These are phyloP conservation scores for Corythornis madagascariensis DNA, from an alignment of 2,113 vertebrate species.

Conservation along the genomic window DNA sequence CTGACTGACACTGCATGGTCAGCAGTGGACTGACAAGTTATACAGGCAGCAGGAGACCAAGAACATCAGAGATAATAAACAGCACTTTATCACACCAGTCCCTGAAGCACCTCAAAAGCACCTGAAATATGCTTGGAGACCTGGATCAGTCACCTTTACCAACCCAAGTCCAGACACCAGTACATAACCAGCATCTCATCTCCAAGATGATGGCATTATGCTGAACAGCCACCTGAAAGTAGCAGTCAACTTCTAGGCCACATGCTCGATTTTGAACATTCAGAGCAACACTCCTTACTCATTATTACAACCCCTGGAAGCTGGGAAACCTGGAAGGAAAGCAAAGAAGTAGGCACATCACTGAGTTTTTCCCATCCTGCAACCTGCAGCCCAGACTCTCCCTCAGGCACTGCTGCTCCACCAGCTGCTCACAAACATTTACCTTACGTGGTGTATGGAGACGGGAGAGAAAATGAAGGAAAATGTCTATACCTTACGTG, in stretches of 20 bases:
- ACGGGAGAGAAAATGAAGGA: background rate
- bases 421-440: background rate
- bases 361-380: background rate
- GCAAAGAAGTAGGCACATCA: background rate
- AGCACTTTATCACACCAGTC: background rate
- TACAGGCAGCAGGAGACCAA: background rate
- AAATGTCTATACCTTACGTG: background rate
- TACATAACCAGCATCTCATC: background rate
- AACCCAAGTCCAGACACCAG: background rate
- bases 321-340: background rate
- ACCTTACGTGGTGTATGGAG: background rate
- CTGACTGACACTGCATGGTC: background rate
- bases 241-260: background rate
- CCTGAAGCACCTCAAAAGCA: background rate
- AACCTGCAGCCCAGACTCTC: background rate
- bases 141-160: background rate
- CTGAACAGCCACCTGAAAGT: background rate
- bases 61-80: background rate
- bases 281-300: background rate
- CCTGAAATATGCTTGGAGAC: background rate
- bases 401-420: rapidly evolving
- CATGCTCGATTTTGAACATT: background rate
- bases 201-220: background rate
- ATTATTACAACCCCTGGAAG: background rate
- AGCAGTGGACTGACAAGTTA: background rate